Conservation (phyloP, 2,888 invertebrate genomes). For the Mamestra brassicae region DNA sequence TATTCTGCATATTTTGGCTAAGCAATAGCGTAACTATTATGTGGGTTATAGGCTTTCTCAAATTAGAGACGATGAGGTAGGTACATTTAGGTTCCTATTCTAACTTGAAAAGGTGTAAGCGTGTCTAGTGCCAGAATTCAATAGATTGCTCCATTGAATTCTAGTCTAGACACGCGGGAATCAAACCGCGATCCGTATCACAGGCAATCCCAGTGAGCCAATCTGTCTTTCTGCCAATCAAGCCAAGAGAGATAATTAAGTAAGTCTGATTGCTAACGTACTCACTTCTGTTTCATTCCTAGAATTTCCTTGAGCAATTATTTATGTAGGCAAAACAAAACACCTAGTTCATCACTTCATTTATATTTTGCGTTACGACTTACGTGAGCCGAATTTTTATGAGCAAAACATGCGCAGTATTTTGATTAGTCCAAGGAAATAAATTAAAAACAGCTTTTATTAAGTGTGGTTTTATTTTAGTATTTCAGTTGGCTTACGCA, state of each 20-base stretch:
- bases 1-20: no score
- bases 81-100: neutral
- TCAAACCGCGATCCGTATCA: conserved; percentile 16
- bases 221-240: conserved; percentile 28
- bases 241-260: neutral
- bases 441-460: conserved; percentile 48
- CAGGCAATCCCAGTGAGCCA: conserved; percentile 21
- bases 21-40: no score
- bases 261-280: conserved; percentile 8
- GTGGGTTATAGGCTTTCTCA: no score
- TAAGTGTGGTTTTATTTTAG: conserved; percentile 27
- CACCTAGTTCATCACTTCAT: conserved; percentile 43
- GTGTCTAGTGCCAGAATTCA: no score
- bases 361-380: conserved; percentile 43
- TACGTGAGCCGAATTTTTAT: conserved; percentile 50
- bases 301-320: neutral
- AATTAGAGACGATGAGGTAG: no score
- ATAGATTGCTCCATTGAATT: neutral
- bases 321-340: conserved; percentile 15
- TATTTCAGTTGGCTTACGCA: neutral
- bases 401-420: conserved; percentile 23
- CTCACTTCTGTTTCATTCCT: neutral
- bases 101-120: neutral
- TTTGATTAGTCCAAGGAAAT: conserved; percentile 47
- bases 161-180: neutral